Percentiles rank a stretch among this genome's conserved stretches.
These are phyloP conservation scores for Abramis brama DNA, from an alignment of 2,113 vertebrate genomes.

Conservation along the genomic window DNA sequence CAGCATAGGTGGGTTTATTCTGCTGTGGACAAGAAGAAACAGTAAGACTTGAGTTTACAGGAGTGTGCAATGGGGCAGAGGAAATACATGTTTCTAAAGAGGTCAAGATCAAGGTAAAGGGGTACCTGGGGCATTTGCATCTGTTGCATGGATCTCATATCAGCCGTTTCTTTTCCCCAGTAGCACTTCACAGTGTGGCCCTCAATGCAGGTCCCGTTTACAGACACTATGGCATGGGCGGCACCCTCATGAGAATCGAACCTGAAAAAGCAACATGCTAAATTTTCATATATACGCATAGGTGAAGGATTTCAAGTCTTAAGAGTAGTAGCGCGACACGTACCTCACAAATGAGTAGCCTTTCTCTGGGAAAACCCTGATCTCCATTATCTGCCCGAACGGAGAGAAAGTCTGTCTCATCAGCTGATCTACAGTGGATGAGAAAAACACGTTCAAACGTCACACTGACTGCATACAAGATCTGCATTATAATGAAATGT, in stretches of 20 bases:
- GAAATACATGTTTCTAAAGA: not conserved
- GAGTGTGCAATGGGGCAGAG: not conserved
- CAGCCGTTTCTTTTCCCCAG: constrained; percentile 97
- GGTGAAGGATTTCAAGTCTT: not conserved
- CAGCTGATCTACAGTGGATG: constrained; percentile 85
- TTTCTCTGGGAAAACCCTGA: constrained; percentile 97
- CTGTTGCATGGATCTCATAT: constrained; percentile 91
- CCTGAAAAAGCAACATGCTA: constrained; percentile 70
- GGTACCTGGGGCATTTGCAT: constrained; percentile 77
- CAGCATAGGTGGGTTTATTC: constrained; percentile 91
- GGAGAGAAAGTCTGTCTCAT: constrained; percentile 98
- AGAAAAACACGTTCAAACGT: constrained; percentile 42
- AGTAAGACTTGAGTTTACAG: not conserved
- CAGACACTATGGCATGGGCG: constrained; percentile 95
- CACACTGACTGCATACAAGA: too few relatives aligned
- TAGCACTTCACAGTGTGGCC: constrained; percentile 96
- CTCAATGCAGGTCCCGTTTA: constrained; percentile 93
- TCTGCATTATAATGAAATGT: too few relatives aligned
- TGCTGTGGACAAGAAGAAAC: constrained; percentile 68
- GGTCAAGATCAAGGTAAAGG: not conserved
- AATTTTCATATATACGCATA: not conserved
- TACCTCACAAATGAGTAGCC: constrained; percentile 98
- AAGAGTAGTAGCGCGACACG: constrained; percentile 27
- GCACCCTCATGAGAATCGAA: constrained; percentile 95
- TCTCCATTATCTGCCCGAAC: constrained; percentile 98